These are phyloP conservation scores for Rhabdomys pumilio DNA, from an alignment of 2,797 vertebrate species.

Conservation along the genomic window DNA sequence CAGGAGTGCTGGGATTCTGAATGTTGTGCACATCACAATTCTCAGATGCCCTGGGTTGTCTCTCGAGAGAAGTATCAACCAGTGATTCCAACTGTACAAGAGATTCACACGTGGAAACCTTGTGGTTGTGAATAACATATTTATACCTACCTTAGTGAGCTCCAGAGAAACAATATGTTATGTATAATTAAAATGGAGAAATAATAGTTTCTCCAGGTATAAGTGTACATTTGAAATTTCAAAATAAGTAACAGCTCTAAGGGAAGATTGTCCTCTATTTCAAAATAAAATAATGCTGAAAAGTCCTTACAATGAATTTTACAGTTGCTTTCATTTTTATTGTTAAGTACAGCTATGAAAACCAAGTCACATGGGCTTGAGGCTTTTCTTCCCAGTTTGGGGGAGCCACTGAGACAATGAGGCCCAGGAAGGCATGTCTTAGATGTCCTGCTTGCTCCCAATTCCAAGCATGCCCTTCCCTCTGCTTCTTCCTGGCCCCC, in stretches of 20 bases:
- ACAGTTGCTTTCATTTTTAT: constrained; percentile 34
- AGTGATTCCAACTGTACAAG: neutral
- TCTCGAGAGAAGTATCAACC: neutral
- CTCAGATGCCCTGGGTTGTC: neutral
- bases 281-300: constrained; percentile 31
- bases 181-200: constrained; percentile 38
- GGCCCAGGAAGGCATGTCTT: neutral
- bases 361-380: neutral
- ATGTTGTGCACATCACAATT: neutral
- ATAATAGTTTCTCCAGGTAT: constrained; percentile 20
- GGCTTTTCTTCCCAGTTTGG: neutral
- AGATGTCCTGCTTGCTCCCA: neutral
- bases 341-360: neutral
- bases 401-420: neutral
- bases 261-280: constrained; percentile 50
- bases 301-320: constrained; percentile 17
- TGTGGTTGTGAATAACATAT: neutral
- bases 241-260: constrained; percentile 46
- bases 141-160: neutral
- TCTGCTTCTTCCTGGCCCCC: neutral
- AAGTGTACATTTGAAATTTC: constrained; percentile 58
- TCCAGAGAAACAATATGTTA: neutral
- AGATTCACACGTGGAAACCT: neutral
- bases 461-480: too few relatives aligned
- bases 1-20: constrained; percentile 53